These are phyloP conservation scores for Cervus canadensis DNA, from an alignment of 2,113 vertebrate genomes.

Conservation along the genomic window DNA sequence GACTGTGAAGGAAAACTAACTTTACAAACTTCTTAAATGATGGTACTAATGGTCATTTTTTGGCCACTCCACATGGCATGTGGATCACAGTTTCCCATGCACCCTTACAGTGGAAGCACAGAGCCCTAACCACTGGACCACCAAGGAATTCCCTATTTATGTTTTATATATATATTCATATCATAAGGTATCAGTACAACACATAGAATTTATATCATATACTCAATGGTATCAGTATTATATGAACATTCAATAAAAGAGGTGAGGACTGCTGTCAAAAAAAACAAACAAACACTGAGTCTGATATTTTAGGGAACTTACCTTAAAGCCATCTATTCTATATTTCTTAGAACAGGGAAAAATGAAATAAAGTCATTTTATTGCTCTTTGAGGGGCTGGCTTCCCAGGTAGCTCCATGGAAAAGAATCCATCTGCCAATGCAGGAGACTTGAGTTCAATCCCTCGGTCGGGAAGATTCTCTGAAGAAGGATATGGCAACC, in stretches of 20 bases:
- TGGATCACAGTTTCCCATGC: background rate
- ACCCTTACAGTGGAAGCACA: background rate
- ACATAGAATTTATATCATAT: no score
- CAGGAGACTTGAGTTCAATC: background rate
- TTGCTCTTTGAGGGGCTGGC: background rate
- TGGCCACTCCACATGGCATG: background rate
- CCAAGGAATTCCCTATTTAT: background rate
- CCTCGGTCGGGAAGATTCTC: background rate
- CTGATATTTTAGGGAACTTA: background rate
- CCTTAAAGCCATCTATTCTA: background rate
- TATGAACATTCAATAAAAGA: background rate
- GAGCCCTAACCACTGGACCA: background rate
- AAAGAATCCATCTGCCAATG: background rate
- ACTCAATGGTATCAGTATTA: background rate
- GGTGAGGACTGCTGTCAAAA: background rate
- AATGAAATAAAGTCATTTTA: background rate
- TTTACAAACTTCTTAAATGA: background rate
- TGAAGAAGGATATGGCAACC: background rate
- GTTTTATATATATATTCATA: background rate
- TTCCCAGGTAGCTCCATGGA: background rate
- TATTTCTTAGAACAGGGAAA: background rate
- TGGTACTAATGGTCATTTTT: background rate
- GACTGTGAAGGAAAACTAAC: background rate
- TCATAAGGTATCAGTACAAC: background rate
- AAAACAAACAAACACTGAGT: background rate